Evolutionary conservation across 1,140 invertebrate species (phyloP).

Genomic region (Scaptomyza montana): DNA sequence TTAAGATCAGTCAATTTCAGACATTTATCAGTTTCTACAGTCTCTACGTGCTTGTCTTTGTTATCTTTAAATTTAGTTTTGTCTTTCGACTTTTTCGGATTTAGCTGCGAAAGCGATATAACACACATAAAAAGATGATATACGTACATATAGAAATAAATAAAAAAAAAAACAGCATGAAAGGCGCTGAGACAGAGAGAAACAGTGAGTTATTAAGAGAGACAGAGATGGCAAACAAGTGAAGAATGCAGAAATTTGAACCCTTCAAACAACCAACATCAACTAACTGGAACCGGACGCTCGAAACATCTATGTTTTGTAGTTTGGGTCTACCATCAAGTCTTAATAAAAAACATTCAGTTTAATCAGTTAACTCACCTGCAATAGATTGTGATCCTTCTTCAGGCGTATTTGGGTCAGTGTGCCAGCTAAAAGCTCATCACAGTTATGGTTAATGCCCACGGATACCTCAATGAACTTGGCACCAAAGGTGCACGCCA

Average conservation of each 20-base stretch:
- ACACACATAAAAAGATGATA: no score
- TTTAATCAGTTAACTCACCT: constrained; percentile 76
- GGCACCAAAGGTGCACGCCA: constrained; percentile 92
- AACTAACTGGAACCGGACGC: constrained; percentile 58
- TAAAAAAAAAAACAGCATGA: constrained; percentile 19
- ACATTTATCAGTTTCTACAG: constrained; percentile 77
- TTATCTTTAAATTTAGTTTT: constrained; percentile 71
- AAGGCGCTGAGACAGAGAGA: constrained; percentile 1
- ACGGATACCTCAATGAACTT: constrained; percentile 96
- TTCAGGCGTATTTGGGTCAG: constrained; percentile 92
- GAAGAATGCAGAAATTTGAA: constrained; percentile 1
- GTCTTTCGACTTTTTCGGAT: constrained; percentile 81
- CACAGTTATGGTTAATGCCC: constrained; percentile 95
- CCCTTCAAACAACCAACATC: constrained; percentile 12
- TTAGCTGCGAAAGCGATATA: constrained; percentile 73
- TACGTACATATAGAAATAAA: constrained; percentile 39
- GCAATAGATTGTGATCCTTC: constrained; percentile 86
- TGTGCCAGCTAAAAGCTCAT: constrained; percentile 92
- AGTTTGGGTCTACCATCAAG: constrained; percentile 17
- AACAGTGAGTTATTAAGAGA: not conserved
- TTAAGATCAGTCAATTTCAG: constrained; percentile 78
- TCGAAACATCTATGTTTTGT: constrained; percentile 2
- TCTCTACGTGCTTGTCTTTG: constrained; percentile 71
- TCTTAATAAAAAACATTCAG: not conserved
- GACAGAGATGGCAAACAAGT: constrained; percentile 6